Evolutionary conservation across 2,888 invertebrate species (phyloP).

Genomic region (Habroteleia sp.): DNA sequence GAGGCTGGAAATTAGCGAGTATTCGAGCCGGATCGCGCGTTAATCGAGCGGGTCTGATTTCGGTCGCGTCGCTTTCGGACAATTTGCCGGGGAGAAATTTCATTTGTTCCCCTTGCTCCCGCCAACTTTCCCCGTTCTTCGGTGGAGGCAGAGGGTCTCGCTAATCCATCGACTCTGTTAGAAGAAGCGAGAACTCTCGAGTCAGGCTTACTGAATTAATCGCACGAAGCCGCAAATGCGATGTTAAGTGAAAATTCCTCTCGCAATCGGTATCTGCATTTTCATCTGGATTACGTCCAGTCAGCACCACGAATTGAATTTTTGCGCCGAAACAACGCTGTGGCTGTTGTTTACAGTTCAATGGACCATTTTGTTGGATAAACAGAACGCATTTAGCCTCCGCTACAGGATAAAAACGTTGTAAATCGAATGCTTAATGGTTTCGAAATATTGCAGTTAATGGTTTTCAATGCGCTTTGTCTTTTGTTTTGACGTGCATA

Average conservation of each 20-base stretch:
- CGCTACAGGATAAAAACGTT: conserved; percentile 34
- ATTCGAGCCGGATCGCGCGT: conserved; percentile 65
- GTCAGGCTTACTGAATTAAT: conserved; percentile 62
- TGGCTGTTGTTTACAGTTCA: conserved; percentile 48
- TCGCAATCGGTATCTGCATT: conserved; percentile 27
- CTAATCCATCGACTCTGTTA: conserved; percentile 68
- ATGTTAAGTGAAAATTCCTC: conserved; percentile 40
- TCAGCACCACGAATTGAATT: conserved; percentile 4
- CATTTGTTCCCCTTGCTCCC: conserved; percentile 69
- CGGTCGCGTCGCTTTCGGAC: conserved; percentile 72
- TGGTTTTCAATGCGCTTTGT: conserved; percentile 21
- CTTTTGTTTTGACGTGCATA: conserved; percentile 11
- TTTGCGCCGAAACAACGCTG: conserved; percentile 6
- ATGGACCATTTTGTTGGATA: conserved; percentile 48
- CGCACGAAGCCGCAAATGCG: conserved; percentile 34
- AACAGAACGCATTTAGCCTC: conserved; percentile 38
- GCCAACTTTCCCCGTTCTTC: conserved; percentile 44
- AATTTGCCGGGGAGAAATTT: conserved; percentile 75
- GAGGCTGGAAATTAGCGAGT: conserved; percentile 63
- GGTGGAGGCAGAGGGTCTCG: conserved; percentile 46
- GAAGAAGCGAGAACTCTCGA: conserved; percentile 54
- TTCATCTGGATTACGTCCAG: conserved; percentile 26
- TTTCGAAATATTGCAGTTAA: conserved; percentile 35
- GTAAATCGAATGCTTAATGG: conserved; percentile 52
- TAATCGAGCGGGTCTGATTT: conserved; percentile 72